These are phyloP conservation scores for Brachypterus glaber DNA, from an alignment of 2,888 invertebrate species.

Conservation along the genomic window DNA sequence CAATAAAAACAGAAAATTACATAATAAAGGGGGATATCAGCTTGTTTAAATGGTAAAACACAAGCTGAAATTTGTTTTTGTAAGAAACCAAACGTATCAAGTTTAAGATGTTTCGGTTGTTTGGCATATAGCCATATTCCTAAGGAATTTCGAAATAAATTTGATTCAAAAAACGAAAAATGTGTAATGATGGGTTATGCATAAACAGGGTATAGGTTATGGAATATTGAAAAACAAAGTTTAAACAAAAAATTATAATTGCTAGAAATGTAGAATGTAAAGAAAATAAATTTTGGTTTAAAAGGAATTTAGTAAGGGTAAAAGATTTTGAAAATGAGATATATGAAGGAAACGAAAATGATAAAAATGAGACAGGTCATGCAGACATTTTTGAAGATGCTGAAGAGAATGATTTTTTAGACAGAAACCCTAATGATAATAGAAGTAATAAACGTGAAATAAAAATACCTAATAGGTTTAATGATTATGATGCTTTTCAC, in stretches of 20 bases:
- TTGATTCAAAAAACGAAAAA: conserved; percentile 14
- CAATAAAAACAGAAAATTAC: too few relatives aligned
- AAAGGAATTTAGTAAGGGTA: conserved; percentile 6
- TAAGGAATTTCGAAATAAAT: conserved; percentile 12
- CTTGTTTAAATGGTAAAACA: too few relatives aligned
- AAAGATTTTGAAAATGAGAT: conserved; percentile 5
- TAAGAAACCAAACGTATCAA: conserved; percentile 11
- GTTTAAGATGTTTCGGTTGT: conserved; percentile 11
- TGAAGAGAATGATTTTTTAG: too few relatives aligned
- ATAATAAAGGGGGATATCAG: too few relatives aligned
- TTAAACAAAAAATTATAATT: conserved; percentile 14
- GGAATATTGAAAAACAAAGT: conserved; percentile 14
- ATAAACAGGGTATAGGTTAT: conserved; percentile 16
- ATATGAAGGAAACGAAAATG: conserved; percentile 5
- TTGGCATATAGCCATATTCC: conserved; percentile 12
- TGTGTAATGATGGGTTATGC: conserved; percentile 17
- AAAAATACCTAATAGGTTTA: conserved; percentile 8
- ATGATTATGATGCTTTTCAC: conserved; percentile 16
- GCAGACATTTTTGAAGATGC: too few relatives aligned
- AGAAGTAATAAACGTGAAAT: conserved; percentile 6
- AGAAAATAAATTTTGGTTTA: conserved; percentile 11
- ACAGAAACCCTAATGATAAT: too few relatives aligned
- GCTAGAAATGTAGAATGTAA: conserved; percentile 14
- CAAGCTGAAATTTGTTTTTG: conserved; percentile 3
- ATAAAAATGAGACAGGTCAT: too few relatives aligned